Evolutionary conservation across 2,797 vertebrate species (phyloP), one percentile per base, ranked within the genome.

Genomic region (Melanotaenia maccullochi): DNA sequence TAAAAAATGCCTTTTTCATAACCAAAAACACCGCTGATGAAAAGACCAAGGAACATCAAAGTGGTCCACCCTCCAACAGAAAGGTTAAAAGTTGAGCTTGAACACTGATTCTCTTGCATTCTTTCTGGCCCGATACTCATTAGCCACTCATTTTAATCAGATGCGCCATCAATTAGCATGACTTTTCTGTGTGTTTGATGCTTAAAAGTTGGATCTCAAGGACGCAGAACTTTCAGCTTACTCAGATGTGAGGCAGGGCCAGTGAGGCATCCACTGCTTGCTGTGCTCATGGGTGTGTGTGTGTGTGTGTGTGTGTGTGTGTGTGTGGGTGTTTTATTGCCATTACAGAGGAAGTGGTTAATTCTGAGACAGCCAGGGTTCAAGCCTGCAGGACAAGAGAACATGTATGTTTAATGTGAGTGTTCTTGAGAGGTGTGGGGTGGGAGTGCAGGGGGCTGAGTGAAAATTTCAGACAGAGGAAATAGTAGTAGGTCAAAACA

Each of bases 131-230:
- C 90, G 88, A 94, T 96, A 95, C 97, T 97, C 96, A 98, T 98
- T 97, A 97, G 94, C 93, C 93, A 93, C 96, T 96, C 93, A 93
- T 97, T 97, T 97, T 97, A 98, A 97, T 97, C 96, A 96, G 95
- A 95, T 96, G 94, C 94, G 91, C 92, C 94, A 93, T 95, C 96
- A 97, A 94, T 94, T 94, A 96, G 95, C 87, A 91, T 90, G 94
- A 94, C 94, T 95, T 96, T 94, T 90, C 82, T 89, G 64, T 58
- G 72, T 20, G 76, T 90, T 92, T 95, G 93, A 95, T 93, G 91
- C 92, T 93, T 94, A 92, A 95, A 96, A 95, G 94, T 93, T 90
- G 94, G 89, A 92, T 94, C 95, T 95, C 95, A 96, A 97, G 95
- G 94, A 94, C 94, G 87, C 87, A 83, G 87, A 94, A 93, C 92